These are phyloP conservation scores for Zaprionus vittiger DNA, from an alignment of 1,140 invertebrate species.

Conservation along the genomic window DNA sequence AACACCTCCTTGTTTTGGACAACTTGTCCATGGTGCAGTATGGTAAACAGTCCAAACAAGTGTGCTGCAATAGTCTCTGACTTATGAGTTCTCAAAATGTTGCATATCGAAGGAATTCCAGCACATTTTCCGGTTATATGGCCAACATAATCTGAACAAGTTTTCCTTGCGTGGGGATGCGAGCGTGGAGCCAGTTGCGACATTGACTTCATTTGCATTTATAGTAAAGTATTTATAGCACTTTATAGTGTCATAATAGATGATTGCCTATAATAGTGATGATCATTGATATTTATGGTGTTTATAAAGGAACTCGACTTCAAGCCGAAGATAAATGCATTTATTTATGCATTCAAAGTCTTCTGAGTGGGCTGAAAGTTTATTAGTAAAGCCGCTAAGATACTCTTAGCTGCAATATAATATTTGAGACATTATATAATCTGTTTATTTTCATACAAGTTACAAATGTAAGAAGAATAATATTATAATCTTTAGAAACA, in stretches of 20 bases:
- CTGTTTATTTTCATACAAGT: too few relatives aligned
- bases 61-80: neutral
- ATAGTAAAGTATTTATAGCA: neutral
- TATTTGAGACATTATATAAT: too few relatives aligned
- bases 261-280: neutral
- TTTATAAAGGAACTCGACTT: neutral
- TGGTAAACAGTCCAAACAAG: neutral
- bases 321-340: neutral
- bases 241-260: neutral
- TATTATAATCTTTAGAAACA: too few relatives aligned
- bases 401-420: too few relatives aligned
- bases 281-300: neutral
- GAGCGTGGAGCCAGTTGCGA: neutral
- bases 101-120: neutral
- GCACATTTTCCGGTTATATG: neutral
- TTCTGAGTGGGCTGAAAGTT: too few relatives aligned
- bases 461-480: too few relatives aligned
- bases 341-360: too few relatives aligned
- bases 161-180: neutral
- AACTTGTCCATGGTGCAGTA: neutral
- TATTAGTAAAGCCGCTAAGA: too few relatives aligned
- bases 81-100: neutral
- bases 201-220: neutral
- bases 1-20: too few relatives aligned
- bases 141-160: neutral